Conservation (phyloP, 2,113 vertebrate genomes). For the Marcusenius ussheri region DNA sequence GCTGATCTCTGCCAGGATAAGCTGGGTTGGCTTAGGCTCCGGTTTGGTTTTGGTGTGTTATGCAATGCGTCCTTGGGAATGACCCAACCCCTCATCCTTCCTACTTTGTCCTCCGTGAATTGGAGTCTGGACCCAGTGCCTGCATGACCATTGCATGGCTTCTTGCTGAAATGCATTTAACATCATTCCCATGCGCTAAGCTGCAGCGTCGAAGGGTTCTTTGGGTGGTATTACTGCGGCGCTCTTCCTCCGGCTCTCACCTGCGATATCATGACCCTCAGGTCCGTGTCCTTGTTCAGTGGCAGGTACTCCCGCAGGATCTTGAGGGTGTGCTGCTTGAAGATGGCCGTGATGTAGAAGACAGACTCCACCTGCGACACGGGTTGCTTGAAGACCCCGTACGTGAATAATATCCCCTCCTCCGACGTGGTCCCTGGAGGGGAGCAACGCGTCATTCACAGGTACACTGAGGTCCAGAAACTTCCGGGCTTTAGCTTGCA, state of each 20-base stretch:
- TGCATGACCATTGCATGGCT: not conserved
- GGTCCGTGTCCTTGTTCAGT: conserved; percentile 49
- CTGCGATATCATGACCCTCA: conserved; percentile 59
- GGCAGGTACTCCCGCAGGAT: conserved; percentile 61
- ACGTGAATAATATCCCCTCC: conserved; percentile 60
- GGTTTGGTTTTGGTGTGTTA: not conserved
- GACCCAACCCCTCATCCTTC: not conserved
- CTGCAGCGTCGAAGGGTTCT: not conserved
- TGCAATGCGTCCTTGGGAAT: not conserved
- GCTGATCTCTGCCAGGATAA: not conserved
- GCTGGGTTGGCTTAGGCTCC: not conserved
- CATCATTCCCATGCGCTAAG: not conserved
- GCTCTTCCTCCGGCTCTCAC: conserved; percentile 40
- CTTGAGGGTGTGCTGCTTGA: conserved; percentile 57
- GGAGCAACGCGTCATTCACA: not conserved
- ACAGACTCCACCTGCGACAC: conserved; percentile 53
- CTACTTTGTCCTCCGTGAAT: not conserved
- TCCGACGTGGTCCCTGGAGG: conserved; percentile 62
- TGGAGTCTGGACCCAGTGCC: not conserved
- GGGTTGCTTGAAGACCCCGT: conserved; percentile 50
- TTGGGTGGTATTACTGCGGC: not conserved
- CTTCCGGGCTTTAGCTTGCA: not conserved
- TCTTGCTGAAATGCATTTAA: not conserved
- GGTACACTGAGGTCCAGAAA: not conserved
- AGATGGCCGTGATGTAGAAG: conserved; percentile 57